Percentiles rank a stretch among this genome's conserved stretches.
These are phyloP conservation scores for Eurytoma californica DNA, from an alignment of 2,888 invertebrate genomes.

Conservation along the genomic window DNA sequence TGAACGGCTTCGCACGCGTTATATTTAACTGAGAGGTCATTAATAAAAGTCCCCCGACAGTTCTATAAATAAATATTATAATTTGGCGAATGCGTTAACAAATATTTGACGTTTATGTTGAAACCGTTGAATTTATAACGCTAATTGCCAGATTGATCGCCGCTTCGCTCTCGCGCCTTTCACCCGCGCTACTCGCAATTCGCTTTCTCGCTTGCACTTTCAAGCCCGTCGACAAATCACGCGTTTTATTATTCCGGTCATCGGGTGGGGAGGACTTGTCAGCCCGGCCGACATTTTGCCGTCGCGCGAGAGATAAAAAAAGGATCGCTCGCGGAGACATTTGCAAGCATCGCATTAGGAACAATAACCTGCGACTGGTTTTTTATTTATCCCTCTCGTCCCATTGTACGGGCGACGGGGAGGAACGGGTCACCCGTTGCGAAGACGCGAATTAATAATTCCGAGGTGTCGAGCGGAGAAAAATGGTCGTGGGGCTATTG, in stretches of 20 bases:
- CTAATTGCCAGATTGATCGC: slow-evolving; percentile 15
- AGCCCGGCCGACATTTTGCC: not conserved
- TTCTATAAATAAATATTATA: not conserved
- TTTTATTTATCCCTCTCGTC: not conserved
- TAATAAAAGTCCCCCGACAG: not conserved
- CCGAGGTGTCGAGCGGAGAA: slow-evolving; percentile 6
- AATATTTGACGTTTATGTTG: slow-evolving; percentile 2
- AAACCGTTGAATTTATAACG: not conserved
- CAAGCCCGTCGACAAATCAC: not conserved
- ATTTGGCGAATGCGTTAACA: not conserved
- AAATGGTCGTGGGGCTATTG: not conserved
- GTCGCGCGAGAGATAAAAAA: not conserved
- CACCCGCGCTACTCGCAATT: not conserved
- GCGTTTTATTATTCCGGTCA: not conserved
- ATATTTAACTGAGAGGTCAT: too few species aligned
- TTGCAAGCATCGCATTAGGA: not conserved
- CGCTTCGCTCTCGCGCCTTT: not conserved
- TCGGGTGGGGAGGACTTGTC: not conserved
- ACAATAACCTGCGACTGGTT: not conserved
- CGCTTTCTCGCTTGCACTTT: not conserved
- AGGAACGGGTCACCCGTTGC: not conserved
- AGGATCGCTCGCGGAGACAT: not conserved
- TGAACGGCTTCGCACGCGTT: too few species aligned
- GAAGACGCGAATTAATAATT: slow-evolving; percentile 18
- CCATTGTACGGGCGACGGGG: not conserved